phyloP scores from a whole-genome alignment of 2,113 vertebrate genomes.

The Diadophis punctatus region DNA sequence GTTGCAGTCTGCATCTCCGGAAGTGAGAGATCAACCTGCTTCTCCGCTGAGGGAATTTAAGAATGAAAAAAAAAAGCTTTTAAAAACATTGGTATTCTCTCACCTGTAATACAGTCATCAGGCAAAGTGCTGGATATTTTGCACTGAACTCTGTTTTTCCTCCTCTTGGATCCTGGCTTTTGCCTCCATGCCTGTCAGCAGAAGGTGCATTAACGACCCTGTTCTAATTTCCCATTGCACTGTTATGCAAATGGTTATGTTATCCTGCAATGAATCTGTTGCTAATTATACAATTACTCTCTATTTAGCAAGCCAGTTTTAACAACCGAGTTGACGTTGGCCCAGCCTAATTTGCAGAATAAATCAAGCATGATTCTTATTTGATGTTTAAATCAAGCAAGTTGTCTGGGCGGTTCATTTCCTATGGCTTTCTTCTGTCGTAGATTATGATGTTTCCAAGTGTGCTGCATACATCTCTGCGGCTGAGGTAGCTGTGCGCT shows the following conservation, averaged over 20 bases:
- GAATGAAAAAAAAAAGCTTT: not conserved
- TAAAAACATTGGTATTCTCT: not conserved
- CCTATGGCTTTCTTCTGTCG: constrained; percentile 40
- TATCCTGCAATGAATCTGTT: constrained; percentile 64
- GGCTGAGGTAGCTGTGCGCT: constrained; percentile 16
- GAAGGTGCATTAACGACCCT: constrained; percentile 15
- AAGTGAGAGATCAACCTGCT: not conserved
- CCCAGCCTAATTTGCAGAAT: constrained; percentile 67
- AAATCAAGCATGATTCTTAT: constrained; percentile 66
- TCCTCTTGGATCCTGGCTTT: not conserved
- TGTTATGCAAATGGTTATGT: constrained; percentile 58
- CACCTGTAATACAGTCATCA: not conserved
- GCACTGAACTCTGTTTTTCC: not conserved
- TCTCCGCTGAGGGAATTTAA: not conserved
- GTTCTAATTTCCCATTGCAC: constrained; percentile 53
- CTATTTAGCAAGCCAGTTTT: constrained; percentile 59
- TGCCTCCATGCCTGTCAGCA: constrained; percentile 14
- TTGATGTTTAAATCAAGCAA: constrained; percentile 62
- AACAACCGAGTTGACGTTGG: constrained; percentile 55
- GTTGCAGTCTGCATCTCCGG: not conserved
- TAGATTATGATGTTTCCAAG: constrained; percentile 34
- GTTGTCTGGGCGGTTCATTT: constrained; percentile 54
- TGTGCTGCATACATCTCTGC: not conserved
- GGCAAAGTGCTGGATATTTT: not conserved
- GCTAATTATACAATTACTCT: constrained; percentile 71